Evolutionary conservation across 2,797 vertebrate genomes (phyloP).

Genomic region (Denticeps clupeoides): DNA sequence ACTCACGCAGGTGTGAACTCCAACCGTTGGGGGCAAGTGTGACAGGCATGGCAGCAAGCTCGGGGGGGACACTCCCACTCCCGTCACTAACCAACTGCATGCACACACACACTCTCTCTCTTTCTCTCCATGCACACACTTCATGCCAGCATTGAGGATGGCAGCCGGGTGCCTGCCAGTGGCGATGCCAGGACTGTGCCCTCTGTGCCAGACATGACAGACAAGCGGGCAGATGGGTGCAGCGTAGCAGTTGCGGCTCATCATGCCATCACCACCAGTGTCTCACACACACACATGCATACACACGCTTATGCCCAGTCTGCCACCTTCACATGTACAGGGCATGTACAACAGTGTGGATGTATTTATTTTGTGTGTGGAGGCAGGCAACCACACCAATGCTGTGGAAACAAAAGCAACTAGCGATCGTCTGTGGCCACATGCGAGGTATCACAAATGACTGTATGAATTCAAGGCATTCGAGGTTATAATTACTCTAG

Average conservation of each 20-base stretch:
- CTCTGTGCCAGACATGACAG: slow-evolving; percentile 16
- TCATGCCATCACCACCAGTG: background rate
- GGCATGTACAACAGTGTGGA: too few species aligned
- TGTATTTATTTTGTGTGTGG: too few species aligned
- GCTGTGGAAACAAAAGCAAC: too few species aligned
- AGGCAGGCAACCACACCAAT: too few species aligned
- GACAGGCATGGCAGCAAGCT: background rate
- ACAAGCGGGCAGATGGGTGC: background rate
- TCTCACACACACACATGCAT: background rate
- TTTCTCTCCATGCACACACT: background rate
- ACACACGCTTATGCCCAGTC: background rate
- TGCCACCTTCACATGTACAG: too few species aligned
- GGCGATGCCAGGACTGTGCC: background rate
- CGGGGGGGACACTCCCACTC: background rate
- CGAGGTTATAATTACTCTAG: too few species aligned
- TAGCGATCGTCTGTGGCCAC: too few species aligned
- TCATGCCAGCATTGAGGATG: background rate
- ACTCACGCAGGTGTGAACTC: background rate
- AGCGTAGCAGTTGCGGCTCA: background rate
- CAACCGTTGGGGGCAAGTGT: background rate
- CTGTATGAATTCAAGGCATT: too few species aligned
- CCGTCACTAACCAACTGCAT: background rate
- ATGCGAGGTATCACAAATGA: too few species aligned
- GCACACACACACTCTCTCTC: background rate
- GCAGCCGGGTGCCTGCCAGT: background rate